Evolutionary conservation across 2,888 invertebrate species (phyloP).

Genomic region (Didymodactylos carnosus): DNA sequence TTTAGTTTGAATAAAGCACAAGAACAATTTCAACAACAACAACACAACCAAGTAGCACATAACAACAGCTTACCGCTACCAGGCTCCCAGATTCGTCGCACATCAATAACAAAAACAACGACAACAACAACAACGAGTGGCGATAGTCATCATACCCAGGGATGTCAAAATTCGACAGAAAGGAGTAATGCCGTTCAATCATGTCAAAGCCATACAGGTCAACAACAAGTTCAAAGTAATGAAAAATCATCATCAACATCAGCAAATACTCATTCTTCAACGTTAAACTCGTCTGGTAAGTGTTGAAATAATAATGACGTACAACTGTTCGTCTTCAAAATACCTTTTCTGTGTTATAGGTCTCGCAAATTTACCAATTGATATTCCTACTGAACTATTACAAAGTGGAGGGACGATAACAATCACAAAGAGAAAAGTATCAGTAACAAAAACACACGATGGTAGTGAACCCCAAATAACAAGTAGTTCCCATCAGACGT

Average conservation of each 20-base stretch:
- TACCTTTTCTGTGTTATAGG: no score
- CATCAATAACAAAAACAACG: not conserved
- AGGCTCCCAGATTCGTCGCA: not conserved
- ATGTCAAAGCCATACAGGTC: no score
- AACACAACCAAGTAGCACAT: not conserved
- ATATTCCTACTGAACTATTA: not conserved
- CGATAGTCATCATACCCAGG: no score
- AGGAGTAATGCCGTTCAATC: no score
- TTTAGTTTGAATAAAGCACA: not conserved
- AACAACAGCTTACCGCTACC: not conserved
- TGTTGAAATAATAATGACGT: not conserved
- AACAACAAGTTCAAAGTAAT: not conserved
- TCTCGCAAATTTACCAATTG: not conserved
- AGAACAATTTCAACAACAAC: not conserved
- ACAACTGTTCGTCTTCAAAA: not conserved
- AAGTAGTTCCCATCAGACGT: no score
- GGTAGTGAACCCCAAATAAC: no score
- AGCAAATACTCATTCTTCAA: not conserved
- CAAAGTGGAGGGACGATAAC: not conserved
- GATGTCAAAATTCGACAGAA: no score
- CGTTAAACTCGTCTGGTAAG: not conserved
- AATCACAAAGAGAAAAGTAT: not conserved
- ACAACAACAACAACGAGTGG: not conserved
- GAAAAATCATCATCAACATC: not conserved
- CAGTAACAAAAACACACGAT: not conserved